Conservation (phyloP, 1,140 invertebrate species). For the Neodiprion fabricii region DNA sequence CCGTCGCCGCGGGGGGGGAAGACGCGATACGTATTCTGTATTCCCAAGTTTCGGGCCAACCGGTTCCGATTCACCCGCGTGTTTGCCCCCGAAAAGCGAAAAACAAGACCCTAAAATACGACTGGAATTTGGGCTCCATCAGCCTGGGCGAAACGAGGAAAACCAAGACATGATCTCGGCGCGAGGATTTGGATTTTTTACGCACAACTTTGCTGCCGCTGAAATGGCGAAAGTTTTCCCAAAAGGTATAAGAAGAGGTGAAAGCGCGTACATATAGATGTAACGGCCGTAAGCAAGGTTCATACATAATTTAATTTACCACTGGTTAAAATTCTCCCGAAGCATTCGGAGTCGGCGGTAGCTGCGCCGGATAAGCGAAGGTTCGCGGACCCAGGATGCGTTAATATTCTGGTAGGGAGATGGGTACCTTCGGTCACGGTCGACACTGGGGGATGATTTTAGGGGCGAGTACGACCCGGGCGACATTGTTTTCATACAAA, state of each 20-base stretch:
- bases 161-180: background rate
- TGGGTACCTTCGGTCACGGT: conserved; percentile 8
- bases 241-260: background rate
- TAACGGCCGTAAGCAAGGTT: background rate
- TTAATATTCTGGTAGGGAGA: conserved; percentile 8
- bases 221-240: background rate
- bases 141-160: background rate
- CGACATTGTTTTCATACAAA: conserved; percentile 7
- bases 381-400: background rate
- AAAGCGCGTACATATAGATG: background rate
- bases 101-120: background rate
- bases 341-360: background rate
- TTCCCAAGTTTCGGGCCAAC: background rate
- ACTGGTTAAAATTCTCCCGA: conserved; percentile 9
- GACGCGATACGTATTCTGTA: background rate
- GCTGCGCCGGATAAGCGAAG: background rate
- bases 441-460: background rate
- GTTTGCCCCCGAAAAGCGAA: background rate
- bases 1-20: background rate
- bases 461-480: background rate
- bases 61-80: no score
- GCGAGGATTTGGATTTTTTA: background rate
- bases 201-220: background rate
- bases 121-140: background rate
- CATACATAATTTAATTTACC: conserved; percentile 6